These are phyloP conservation scores for Aradophagus sp. DNA, from an alignment of 1,140 invertebrate species.

Conservation along the genomic window DNA sequence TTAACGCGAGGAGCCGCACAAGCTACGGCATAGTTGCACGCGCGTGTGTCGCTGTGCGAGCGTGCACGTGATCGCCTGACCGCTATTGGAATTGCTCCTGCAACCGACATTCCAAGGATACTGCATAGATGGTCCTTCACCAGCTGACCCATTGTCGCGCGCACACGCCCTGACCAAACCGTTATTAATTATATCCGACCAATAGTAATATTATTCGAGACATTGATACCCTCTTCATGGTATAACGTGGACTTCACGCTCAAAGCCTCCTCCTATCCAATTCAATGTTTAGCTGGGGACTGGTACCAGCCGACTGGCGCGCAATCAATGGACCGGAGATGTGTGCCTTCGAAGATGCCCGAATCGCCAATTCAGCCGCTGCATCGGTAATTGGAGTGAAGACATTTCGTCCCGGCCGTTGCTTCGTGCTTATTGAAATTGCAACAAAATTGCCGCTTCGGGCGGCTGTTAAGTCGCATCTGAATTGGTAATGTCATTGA, in stretches of 20 bases:
- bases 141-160: slow-evolving; percentile 58
- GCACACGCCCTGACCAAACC: slow-evolving; percentile 18
- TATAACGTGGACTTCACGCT: slow-evolving; percentile 19
- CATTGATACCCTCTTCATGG: slow-evolving; percentile 47
- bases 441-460: neutral
- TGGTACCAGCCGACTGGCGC: slow-evolving; percentile 2
- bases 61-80: slow-evolving; percentile 26
- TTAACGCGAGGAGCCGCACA: slow-evolving; percentile 21
- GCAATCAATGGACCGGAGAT: slow-evolving; percentile 10
- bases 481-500: no score
- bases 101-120: slow-evolving; percentile 58
- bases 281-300: slow-evolving; percentile 21
- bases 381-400: slow-evolving; percentile 15
- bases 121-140: slow-evolving; percentile 47
- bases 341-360: slow-evolving; percentile 4
- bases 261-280: slow-evolving; percentile 13
- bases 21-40: slow-evolving; percentile 10
- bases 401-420: neutral
- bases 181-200: slow-evolving; percentile 49
- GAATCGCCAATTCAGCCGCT: slow-evolving; percentile 5
- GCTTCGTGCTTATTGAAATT: slow-evolving; percentile 2
- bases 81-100: slow-evolving; percentile 50
- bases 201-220: slow-evolving; percentile 47
- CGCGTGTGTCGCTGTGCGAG: slow-evolving; percentile 10
- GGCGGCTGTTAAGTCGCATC: no score